Evolutionary conservation across 2,888 invertebrate genomes (phyloP).

Genomic region (Stenolophus ochropezus): DNA sequence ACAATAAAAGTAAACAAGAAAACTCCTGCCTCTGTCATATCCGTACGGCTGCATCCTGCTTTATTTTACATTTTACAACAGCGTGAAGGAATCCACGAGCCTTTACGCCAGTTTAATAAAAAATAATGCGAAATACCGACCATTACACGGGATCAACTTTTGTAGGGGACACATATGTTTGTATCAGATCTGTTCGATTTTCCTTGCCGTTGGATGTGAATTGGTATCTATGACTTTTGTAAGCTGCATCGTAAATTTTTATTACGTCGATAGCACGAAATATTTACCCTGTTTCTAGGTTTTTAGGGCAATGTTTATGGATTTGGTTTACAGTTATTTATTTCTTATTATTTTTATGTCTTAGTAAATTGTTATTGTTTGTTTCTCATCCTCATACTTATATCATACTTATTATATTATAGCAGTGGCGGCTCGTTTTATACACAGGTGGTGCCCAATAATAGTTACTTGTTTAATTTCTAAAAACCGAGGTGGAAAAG

Average conservation of each 20-base stretch:
- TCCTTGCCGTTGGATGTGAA: neutral
- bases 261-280: slow-evolving; percentile 14
- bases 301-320: slow-evolving; percentile 14
- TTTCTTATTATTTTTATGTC: too few relatives aligned
- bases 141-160: neutral
- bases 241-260: slow-evolving; percentile 13
- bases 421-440: too few relatives aligned
- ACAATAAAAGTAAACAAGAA: neutral
- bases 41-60: neutral
- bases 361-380: too few relatives aligned
- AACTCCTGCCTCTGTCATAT: neutral
- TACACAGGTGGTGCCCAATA: too few relatives aligned
- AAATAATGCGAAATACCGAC: slow-evolving; percentile 16
- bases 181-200: slow-evolving; percentile 20
- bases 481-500: too few relatives aligned
- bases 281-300: slow-evolving; percentile 5
- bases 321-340: neutral
- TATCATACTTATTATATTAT: too few relatives aligned
- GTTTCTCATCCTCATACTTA: too few relatives aligned
- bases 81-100: neutral
- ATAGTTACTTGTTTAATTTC: too few relatives aligned
- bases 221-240: slow-evolving; percentile 19
- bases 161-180: neutral
- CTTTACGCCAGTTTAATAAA: slow-evolving; percentile 24
- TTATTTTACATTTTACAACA: neutral